Evolutionary conservation across 1,140 invertebrate species (phyloP), one percentile per base, ranked within the genome.

Genomic region (Tachypleus tridentatus): DNA sequence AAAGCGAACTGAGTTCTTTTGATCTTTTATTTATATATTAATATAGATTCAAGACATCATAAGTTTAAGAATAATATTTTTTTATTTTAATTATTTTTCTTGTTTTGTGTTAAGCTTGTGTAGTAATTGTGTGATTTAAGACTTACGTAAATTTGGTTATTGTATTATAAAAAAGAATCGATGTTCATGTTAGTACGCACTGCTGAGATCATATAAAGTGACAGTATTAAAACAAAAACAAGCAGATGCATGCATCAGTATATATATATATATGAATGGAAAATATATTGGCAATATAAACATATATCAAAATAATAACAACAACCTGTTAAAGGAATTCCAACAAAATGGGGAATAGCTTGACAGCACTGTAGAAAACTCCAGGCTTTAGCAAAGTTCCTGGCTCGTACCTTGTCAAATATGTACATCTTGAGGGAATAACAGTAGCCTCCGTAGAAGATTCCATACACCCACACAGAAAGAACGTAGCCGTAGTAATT

Each of bases 371-470:
- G 87, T 11, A 93, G 85, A 73, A 91, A 90, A 64, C 89, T 87
- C 91, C 91, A 94, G 52, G 91, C 87, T 79, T 89, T 85, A 47
- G 90, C 89, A 75, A 93, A 93, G 71, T 93, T 87, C 73, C 88
- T 83, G 7, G 87, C 85, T 69, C 87, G 82, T 5, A 93, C 83
- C 69, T 90, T 83, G 75, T 93, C 90, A 76, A 91, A 84, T 3
- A 89, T 86, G 72, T 90, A 83, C 84, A 93, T 90, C 76, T 93
- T 93, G 57, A 93, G 80, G n/a, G 89, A 88, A 75, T 93, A 91
- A 57, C 85, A 77, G 64, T 82, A 82, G 48, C 82, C 86, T 6
- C 80, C 79, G 67, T 75, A 75, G 63, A 77, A 77, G 51, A 80
- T 75, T 0, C 80, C 80, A 65, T 77, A 80, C 0, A 75, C 71